These are phyloP conservation scores for Eriosoma lanigerum DNA, from an alignment of 1,140 invertebrate genomes.

Conservation along the genomic window DNA sequence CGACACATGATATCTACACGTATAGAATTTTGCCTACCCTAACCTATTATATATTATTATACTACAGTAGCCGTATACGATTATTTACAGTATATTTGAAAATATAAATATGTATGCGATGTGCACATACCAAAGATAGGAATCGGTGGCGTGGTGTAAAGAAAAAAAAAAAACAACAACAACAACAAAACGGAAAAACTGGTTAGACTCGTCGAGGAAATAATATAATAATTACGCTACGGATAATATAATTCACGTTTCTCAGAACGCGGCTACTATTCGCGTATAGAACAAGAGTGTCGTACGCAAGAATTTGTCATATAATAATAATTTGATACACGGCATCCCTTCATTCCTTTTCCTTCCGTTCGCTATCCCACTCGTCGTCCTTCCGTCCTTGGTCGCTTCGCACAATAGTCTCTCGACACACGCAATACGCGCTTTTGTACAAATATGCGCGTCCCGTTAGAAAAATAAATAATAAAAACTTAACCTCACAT, in stretches of 20 bases:
- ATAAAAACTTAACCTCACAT: constrained; percentile 10
- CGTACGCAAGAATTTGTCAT: neutral
- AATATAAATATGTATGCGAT: too few species aligned
- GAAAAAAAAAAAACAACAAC: neutral
- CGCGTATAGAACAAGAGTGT: neutral
- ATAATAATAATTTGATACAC: neutral
- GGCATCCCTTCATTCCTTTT: neutral
- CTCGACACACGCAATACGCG: neutral
- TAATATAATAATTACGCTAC: constrained; percentile 10
- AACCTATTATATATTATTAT: too few species aligned
- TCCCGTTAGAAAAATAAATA: constrained; percentile 16
- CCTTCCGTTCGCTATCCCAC: too few species aligned
- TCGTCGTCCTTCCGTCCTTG: neutral
- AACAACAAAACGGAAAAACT: constrained; percentile 26
- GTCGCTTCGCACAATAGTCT: too few species aligned
- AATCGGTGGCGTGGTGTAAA: neutral
- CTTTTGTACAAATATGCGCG: neutral
- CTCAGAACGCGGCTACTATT: neutral
- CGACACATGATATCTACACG: too few species aligned
- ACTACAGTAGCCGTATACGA: too few species aligned
- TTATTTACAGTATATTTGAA: too few species aligned
- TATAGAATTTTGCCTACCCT: too few species aligned
- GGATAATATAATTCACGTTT: constrained; percentile 19
- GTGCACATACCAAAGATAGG: neutral
- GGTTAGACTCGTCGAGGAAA: constrained; percentile 44